phyloP scores from a whole-genome alignment of 2,113 vertebrate species.

The Azemiops feae region DNA sequence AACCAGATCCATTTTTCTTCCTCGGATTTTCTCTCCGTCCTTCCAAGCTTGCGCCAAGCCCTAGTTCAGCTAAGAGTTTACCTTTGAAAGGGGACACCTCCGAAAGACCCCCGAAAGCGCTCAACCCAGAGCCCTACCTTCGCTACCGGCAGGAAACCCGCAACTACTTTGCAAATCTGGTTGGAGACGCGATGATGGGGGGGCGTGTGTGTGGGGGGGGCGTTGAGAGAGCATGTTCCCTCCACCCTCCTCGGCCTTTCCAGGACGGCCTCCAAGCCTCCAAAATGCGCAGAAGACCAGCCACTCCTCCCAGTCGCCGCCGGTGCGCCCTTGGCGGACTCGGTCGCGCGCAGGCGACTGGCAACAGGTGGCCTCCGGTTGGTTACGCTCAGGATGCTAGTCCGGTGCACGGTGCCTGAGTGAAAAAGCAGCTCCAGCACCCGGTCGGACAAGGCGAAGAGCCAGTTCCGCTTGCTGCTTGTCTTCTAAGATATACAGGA shows the following conservation, averaged over 20 bases:
- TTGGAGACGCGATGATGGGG: background rate
- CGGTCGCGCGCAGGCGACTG: too few species aligned
- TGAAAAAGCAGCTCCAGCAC: background rate
- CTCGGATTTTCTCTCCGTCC: background rate
- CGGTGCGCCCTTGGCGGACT: background rate
- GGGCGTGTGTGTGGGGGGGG: background rate
- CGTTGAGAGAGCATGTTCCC: background rate
- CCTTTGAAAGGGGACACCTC: background rate
- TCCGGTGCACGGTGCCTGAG: background rate
- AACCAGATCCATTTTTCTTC: too few species aligned
- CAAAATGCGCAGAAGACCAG: background rate
- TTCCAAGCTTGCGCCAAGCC: background rate
- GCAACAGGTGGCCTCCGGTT: background rate
- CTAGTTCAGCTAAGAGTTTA: background rate
- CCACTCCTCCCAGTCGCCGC: background rate
- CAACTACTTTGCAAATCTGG: background rate
- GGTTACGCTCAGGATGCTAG: background rate
- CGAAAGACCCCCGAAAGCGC: too few species aligned
- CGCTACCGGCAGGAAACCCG: background rate
- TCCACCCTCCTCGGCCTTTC: background rate
- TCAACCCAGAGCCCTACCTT: accelerated
- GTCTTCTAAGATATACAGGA: background rate
- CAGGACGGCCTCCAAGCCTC: background rate
- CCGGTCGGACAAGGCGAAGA: background rate
- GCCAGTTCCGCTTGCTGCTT: background rate